A percentile compares a stretch with the other conserved stretches of the same genome.
Conservation (phyloP, 2,113 vertebrate genomes). For the Sapayoa aenigma region DNA sequence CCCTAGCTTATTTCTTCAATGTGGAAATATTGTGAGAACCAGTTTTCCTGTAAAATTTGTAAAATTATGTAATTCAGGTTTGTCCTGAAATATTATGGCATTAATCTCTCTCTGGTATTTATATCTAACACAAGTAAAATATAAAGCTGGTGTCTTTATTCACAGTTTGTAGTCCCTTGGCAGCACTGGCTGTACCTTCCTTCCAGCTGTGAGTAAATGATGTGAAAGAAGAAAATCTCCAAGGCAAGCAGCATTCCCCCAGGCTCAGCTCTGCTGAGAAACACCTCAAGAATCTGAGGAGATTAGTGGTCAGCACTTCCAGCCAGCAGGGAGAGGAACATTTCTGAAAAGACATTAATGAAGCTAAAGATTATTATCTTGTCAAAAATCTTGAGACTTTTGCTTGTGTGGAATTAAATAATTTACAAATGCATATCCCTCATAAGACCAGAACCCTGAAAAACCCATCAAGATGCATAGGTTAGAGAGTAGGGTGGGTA, state of each 20-base stretch:
- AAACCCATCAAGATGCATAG: background rate
- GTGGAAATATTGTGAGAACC: background rate
- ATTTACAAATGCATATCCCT: background rate
- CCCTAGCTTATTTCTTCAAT: background rate
- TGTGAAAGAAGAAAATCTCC: background rate
- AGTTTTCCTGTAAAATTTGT: background rate
- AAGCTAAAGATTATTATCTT: background rate
- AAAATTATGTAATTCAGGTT: background rate
- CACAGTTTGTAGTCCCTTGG: background rate
- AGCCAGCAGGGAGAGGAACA: background rate
- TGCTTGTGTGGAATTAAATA: background rate
- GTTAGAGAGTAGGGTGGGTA: background rate
- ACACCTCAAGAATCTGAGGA: background rate
- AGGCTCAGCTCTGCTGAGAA: background rate
- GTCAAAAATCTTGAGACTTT: background rate
- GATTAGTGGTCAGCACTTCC: background rate
- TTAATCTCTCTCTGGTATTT: background rate
- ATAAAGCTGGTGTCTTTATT: background rate
- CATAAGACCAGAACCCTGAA: background rate
- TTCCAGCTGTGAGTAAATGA: background rate
- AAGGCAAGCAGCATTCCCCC: accelerated
- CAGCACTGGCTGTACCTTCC: background rate
- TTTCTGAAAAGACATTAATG: background rate
- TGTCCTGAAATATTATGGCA: background rate
- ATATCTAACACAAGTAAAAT: background rate